These are phyloP conservation scores for Harpalus rufipes DNA, from an alignment of 2,888 invertebrate genomes.

Conservation along the genomic window DNA sequence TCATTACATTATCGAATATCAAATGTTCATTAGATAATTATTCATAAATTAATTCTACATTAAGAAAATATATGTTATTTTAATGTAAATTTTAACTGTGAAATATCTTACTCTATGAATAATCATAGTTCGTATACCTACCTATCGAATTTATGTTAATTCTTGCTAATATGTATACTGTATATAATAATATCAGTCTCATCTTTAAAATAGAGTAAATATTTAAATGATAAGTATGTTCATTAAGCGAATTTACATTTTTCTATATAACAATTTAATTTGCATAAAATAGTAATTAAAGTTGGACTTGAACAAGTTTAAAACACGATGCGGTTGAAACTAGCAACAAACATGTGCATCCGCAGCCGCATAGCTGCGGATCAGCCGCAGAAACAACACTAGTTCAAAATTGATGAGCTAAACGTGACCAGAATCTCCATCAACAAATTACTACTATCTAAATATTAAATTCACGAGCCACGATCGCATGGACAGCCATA, in stretches of 20 bases:
- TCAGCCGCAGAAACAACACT: constrained; percentile 37
- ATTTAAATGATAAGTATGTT: constrained; percentile 18
- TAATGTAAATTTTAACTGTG: constrained; percentile 17
- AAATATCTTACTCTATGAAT: constrained; percentile 1
- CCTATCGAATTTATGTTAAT: not conserved
- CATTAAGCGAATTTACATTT: constrained; percentile 21
- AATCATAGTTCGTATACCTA: not conserved
- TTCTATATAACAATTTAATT: constrained; percentile 15
- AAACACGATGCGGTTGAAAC: constrained; percentile 6
- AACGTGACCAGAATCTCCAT: constrained; percentile 27
- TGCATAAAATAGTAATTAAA: constrained; percentile 43
- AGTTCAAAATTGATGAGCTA: constrained; percentile 41
- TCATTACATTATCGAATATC: not conserved
- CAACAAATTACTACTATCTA: constrained; percentile 46
- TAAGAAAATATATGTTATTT: not conserved
- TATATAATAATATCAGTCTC: not conserved
- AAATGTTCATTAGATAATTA: not conserved
- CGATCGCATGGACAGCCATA: not conserved
- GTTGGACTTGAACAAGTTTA: constrained; percentile 17
- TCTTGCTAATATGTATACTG: constrained; percentile 1
- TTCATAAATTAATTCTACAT: not conserved
- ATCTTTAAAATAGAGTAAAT: constrained; percentile 18
- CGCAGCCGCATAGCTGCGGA: constrained; percentile 11
- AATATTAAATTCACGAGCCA: constrained; percentile 49
- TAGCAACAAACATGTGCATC: constrained; percentile 27